Evolutionary conservation across 2,888 invertebrate species (phyloP), one percentile per base, ranked within the genome.

Genomic region (Tetrapedia diversipes): DNA sequence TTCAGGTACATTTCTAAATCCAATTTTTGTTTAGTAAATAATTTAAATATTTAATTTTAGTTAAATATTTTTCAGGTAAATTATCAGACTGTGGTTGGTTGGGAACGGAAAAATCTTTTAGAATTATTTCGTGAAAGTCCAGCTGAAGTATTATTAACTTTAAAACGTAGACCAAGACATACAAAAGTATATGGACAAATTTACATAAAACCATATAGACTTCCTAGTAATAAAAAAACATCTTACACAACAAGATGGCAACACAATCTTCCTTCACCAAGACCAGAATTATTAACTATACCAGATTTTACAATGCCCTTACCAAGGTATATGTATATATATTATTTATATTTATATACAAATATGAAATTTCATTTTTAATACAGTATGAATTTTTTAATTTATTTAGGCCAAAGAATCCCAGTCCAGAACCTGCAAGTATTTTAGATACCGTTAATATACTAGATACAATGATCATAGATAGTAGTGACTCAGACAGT

Each of bases 121-220:
- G 94, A 95, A 77, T 93, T 95, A 67, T 93, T 96, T 72, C 95
- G 95, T 85, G 96, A 96, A 88, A 95, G 95, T 74, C 94, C 96
- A 19, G 95, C 96, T n/a, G 96, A 97, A 90, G 95, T 97, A 59
- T 93, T 96, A 59, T 92, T 98, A 51, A 96, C 97, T 0, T 92
- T 97, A 51, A 97, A 97, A 91, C 96, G 97, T 88, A 93, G 97
- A 16, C 97, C 97, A 0, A 94, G 95, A 51, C 97, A 97, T 86
- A 96, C 95, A 27, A 95, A 95, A 91, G 95, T 96, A 45, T 96
- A 96, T 86, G 96, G 96, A 0, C 95, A 95, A 87, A 95, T 95
- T 86, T 94, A 95, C 86, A 94, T 95, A 91, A 94, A 95, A 88
- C 96, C 96, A 0, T 95, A 95, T 89, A 92, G 95, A 60, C 91